Evolutionary conservation across 2,888 invertebrate genomes (phyloP), one percentile per base, ranked within the genome.

Genomic region (Leptogaster cylindrica): DNA sequence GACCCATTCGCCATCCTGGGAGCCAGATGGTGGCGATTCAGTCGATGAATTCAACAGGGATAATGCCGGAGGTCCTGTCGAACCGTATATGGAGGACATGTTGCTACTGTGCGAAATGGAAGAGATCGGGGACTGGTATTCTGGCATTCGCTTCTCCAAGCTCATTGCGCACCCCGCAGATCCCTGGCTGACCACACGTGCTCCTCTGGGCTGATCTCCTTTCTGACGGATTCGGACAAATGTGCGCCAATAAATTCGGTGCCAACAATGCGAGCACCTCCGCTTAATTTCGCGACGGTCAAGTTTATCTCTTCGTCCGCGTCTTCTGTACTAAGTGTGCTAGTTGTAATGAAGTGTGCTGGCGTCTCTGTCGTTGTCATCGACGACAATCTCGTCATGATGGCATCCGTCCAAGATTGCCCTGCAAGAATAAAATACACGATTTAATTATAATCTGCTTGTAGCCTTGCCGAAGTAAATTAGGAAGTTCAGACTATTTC

Each of bases 1-100:
- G 46, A 85, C 79, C 78, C 89, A 83, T 58, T 84, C 81, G 73
- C 77, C 73, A 23, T 73, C 75, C 36, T 68, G 25, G 4, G 23
- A 20, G 20, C 20, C 6, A 31, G 44, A 20, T 20, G 31, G 2
- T 18, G 55, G 14, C 10, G 12, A 23, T 16, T 44, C 44, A 44
- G 41, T 28, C 25, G 55, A 31, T 10, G 28, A 4, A n/a, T 48
- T 48, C 18, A 14, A 50, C 48, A 25, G 20, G 18, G 58, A 12
- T n/a, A 20, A n/a, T 2, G 28, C 16, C 16, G 72, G 70, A 23
- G 70, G 71, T 39, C 70, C 71, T 3, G 70, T 68, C 51, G 71
- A 68, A 14, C 71, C 71, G 64, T 67, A 72, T 41, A 71, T 69
- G 27, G 65, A 63, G 14, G 71, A 70, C 66, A 70, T 66, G 41